These are phyloP conservation scores for Rousettus leschenaultii DNA, from an alignment of 2,113 vertebrate genomes.

Conservation along the genomic window DNA sequence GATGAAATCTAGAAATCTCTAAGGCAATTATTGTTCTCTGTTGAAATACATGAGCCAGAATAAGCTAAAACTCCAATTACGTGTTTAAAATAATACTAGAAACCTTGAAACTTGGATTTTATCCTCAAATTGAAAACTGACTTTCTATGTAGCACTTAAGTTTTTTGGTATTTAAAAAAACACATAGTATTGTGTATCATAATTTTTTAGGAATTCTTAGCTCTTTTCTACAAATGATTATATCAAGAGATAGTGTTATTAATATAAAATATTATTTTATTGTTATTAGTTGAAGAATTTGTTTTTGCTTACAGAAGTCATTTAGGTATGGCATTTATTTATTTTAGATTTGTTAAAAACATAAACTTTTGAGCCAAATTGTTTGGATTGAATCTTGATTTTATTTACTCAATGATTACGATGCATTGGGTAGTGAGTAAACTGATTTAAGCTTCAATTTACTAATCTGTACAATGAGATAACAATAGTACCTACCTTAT, in stretches of 20 bases:
- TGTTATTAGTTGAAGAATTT: not conserved
- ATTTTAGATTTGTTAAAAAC: not conserved
- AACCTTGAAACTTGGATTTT: not conserved
- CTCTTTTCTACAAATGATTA: not conserved
- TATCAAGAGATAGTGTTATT: not conserved
- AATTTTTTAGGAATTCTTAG: not conserved
- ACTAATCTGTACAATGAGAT: not conserved
- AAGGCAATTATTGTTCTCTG: not conserved
- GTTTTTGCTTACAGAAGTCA: not conserved
- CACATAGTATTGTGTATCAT: not conserved
- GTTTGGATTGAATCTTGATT: not conserved
- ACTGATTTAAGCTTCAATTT: not conserved
- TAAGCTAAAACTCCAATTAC: not conserved
- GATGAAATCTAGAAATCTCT: slow-evolving; percentile 48
- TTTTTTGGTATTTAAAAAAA: not conserved
- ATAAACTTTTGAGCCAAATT: not conserved
- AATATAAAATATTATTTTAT: slow-evolving; percentile 16
- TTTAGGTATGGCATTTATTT: not conserved
- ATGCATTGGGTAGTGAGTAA: not conserved
- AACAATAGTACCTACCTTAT: not conserved
- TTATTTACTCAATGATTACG: not conserved
- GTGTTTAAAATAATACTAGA: slow-evolving; percentile 4
- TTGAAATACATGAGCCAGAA: not conserved
- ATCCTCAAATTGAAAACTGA: not conserved
- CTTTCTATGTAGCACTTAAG: not conserved